phyloP scores from a whole-genome alignment of 2,888 invertebrate genomes.

The Diaprepes abbreviatus region DNA sequence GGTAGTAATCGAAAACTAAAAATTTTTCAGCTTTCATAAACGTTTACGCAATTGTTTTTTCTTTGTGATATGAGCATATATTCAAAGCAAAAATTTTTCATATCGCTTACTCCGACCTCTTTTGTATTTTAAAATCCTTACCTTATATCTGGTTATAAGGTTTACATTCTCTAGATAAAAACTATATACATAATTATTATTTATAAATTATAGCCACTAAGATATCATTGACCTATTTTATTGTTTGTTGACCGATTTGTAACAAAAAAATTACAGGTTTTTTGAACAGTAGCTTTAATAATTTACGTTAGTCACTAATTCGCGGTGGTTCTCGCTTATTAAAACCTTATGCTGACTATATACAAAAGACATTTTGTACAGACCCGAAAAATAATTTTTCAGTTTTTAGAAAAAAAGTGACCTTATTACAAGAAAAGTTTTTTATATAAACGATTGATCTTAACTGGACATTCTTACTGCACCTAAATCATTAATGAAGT shows the following conservation, averaged over 20 bases:
- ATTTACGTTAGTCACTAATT: too few relatives aligned
- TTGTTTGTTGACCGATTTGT: not conserved
- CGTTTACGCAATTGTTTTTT: too few relatives aligned
- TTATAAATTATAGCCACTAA: too few relatives aligned
- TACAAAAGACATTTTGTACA: not conserved
- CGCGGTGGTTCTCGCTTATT: not conserved
- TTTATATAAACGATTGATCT: conserved; percentile 12
- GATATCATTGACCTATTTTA: not conserved
- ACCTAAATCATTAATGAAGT: conserved; percentile 18
- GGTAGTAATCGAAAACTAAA: too few relatives aligned
- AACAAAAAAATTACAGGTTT: not conserved
- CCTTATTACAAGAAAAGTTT: conserved; percentile 11
- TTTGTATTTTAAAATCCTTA: too few relatives aligned
- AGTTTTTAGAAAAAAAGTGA: not conserved
- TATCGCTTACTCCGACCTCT: too few relatives aligned
- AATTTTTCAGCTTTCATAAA: too few relatives aligned
- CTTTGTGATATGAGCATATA: too few relatives aligned
- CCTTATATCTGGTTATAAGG: too few relatives aligned
- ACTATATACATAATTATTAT: too few relatives aligned
- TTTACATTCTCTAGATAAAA: too few relatives aligned
- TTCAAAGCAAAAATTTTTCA: too few relatives aligned
- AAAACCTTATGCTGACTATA: not conserved
- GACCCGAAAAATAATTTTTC: not conserved
- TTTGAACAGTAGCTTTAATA: not conserved
- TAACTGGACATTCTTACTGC: conserved; percentile 1